Evolutionary conservation across 2,888 invertebrate species (phyloP), one percentile per base, ranked within the genome.

Genomic region (Phyllotreta striolata): DNA sequence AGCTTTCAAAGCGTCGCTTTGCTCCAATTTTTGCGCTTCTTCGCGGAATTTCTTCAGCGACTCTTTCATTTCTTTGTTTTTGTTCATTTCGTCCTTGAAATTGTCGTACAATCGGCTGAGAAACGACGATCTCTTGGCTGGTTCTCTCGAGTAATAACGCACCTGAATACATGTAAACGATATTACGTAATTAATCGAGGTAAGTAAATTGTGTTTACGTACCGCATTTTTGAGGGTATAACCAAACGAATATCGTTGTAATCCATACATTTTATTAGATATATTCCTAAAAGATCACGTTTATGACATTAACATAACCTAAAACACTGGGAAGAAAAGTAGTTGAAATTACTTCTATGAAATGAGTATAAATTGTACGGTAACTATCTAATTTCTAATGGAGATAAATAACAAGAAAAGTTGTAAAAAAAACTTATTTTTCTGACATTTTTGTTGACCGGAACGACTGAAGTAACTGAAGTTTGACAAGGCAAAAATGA

Each of bases 31-130:
- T 71, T 96, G 90, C n/a, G 96, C 94, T 83, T 98, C 98, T 82
- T 95, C 93, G 65, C 96, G 85, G 78, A 98, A 98, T 80, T 96
- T 98, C 75, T 95, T 94, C 63, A 98, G 87, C 72, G 90, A 97
- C 68, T 98, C 97, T 82, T 98, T 97, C 93, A 99, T 96, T 80
- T 98, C 98, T 81, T 98, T 98, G 82, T 96, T 98, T 80, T 96
- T 96, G 10, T 91, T 89, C 80, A 98, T 89, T 78, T 99, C 99
- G 74, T 95, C 94, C 79, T 89, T 91, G 68, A 98, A 89, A 79
- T 98, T 98, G 58, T 96, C 93, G 66, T 96, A 85, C 63, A 98
- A 88, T 73, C 95, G 90, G 0, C 92, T 89, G 74, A 98, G 87
- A 80, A 98, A 98, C 37, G 92, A 90, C 5, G 87, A 86, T 57